Evolutionary conservation across 2,888 invertebrate species (phyloP).

Genomic region (Ferrisia virgata): DNA sequence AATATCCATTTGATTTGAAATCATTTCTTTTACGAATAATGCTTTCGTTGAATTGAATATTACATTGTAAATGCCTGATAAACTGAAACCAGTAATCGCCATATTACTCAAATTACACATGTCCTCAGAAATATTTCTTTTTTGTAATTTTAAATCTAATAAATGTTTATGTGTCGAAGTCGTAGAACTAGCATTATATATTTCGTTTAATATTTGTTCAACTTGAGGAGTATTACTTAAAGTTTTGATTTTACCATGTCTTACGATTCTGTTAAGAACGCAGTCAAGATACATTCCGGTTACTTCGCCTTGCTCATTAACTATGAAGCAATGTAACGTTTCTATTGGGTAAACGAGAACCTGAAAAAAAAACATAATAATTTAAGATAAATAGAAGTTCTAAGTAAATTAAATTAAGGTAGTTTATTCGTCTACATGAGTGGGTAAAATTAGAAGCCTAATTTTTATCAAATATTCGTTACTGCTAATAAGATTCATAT

Average conservation of each 20-base stretch:
- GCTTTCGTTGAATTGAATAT: slow-evolving; percentile 4
- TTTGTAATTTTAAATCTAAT: not conserved
- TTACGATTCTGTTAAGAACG: not conserved
- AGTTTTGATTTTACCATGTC: not conserved
- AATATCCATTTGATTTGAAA: slow-evolving; percentile 34
- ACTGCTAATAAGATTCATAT: too few relatives aligned
- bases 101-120: not conserved
- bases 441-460: too few relatives aligned
- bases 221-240: not conserved
- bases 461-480: too few relatives aligned
- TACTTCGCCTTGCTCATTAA: not conserved
- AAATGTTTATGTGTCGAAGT: not conserved
- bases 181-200: not conserved
- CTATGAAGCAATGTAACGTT: not conserved
- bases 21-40: slow-evolving; percentile 19
- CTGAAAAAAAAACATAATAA: not conserved
- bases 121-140: not conserved
- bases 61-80: slow-evolving; percentile 1
- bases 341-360: not conserved
- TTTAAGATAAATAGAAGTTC: too few relatives aligned
- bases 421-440: too few relatives aligned
- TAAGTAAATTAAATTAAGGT: too few relatives aligned
- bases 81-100: not conserved
- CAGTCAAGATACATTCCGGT: not conserved
- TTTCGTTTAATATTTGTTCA: not conserved